These are phyloP conservation scores for Sicus ferrugineus DNA, from an alignment of 2,888 invertebrate genomes.

Conservation along the genomic window DNA sequence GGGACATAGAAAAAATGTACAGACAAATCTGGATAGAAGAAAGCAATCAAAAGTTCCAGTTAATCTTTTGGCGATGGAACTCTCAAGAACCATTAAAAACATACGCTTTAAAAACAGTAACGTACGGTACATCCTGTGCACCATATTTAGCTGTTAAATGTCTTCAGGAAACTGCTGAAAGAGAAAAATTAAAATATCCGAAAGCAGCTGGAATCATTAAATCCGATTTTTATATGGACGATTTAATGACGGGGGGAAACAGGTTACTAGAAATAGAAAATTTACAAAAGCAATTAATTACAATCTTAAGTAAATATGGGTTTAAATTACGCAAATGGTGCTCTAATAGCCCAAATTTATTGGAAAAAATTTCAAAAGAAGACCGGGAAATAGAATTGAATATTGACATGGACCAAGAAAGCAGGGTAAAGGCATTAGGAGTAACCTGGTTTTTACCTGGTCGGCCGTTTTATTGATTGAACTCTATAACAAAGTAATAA, in stretches of 20 bases:
- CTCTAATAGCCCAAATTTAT: not conserved
- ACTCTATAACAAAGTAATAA: slow-evolving; percentile 5
- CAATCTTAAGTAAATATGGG: slow-evolving; percentile 2
- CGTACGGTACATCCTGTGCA: too few relatives aligned
- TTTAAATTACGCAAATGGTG: slow-evolving; percentile 21
- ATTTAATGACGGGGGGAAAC: too few relatives aligned
- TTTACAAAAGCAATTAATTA: slow-evolving; percentile 4
- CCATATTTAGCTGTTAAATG: too few relatives aligned
- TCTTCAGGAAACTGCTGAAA: too few relatives aligned
- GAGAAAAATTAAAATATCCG: slow-evolving; percentile 41
- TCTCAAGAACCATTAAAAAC: not conserved
- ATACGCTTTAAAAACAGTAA: too few relatives aligned
- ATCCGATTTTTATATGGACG: too few relatives aligned
- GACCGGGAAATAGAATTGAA: not conserved
- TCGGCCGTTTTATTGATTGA: too few relatives aligned
- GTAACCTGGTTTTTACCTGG: slow-evolving; percentile 15
- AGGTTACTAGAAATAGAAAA: not conserved
- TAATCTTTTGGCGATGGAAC: not conserved
- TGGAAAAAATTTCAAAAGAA: slow-evolving; percentile 1
- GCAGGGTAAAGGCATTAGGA: slow-evolving; percentile 16
- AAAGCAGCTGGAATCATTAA: too few relatives aligned
- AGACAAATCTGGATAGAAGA: too few relatives aligned
- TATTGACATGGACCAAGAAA: slow-evolving; percentile 2
- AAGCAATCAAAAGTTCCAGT: not conserved
- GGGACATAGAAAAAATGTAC: too few relatives aligned